Evolutionary conservation across 2,113 vertebrate genomes (phyloP).

Genomic region (Capreolus pygargus): DNA sequence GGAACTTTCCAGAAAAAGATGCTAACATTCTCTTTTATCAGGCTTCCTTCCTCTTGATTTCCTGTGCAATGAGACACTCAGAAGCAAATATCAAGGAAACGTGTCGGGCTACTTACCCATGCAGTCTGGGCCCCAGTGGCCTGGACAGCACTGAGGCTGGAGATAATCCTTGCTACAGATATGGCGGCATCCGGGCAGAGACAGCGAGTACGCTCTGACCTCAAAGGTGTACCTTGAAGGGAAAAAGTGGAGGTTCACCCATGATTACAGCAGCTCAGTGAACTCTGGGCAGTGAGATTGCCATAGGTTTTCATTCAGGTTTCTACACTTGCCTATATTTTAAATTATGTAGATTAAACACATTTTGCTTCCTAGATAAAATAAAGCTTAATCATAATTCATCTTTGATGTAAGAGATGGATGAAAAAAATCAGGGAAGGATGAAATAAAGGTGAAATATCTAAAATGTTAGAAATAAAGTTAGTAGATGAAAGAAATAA

Average conservation of each 20-base stretch:
- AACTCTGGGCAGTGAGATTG: neutral
- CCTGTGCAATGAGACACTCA: neutral
- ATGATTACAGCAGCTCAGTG: neutral
- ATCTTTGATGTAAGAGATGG: neutral
- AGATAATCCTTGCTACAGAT: conserved; percentile 74
- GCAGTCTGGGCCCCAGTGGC: conserved; percentile 85
- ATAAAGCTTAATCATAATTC: neutral
- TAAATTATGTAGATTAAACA: neutral
- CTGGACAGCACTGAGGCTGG: conserved; percentile 82
- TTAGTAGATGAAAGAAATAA: neutral
- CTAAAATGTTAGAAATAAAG: neutral
- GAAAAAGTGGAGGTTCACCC: neutral
- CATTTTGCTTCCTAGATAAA: neutral
- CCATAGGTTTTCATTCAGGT: neutral
- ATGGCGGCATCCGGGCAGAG: conserved; percentile 81
- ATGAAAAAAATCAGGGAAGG: neutral
- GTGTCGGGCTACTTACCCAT: conserved; percentile 73
- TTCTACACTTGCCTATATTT: neutral
- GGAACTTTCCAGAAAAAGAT: neutral
- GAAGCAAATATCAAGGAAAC: neutral
- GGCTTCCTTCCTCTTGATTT: neutral
- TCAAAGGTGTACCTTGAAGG: conserved; percentile 76
- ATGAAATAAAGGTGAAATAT: neutral
- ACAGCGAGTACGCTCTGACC: conserved; percentile 49
- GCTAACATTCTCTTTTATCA: neutral